A percentile compares a stretch with the other conserved stretches of the same genome.
These are phyloP conservation scores for Lepidotrigona ventralis DNA, from an alignment of 1,140 invertebrate genomes.

Conservation along the genomic window DNA sequence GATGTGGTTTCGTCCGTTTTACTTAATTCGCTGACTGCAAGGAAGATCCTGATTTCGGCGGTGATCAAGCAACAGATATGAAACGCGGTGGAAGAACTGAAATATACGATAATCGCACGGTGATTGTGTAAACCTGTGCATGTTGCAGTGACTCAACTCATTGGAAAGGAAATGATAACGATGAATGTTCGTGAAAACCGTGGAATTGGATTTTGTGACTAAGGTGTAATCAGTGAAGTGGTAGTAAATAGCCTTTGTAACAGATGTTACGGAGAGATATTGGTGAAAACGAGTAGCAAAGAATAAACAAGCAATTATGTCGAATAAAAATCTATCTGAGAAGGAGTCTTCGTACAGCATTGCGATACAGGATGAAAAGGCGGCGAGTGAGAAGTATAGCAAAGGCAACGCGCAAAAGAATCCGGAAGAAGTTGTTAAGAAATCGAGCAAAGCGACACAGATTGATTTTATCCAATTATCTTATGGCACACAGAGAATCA, in stretches of 20 bases:
- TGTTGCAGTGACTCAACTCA: neutral
- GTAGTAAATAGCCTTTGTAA: neutral
- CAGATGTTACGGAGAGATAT: neutral
- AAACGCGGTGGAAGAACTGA: neutral
- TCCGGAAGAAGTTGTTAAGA: slow-evolving; percentile 31
- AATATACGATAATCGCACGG: neutral
- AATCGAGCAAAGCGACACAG: slow-evolving; percentile 71
- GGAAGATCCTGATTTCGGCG: neutral
- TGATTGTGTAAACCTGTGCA: slow-evolving; percentile 30
- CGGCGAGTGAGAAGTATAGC: neutral
- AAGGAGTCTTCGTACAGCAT: neutral
- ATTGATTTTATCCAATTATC: slow-evolving; percentile 65
- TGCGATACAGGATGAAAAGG: slow-evolving; percentile 21
- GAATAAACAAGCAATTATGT: neutral
- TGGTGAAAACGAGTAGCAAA: neutral
- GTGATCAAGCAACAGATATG: neutral
- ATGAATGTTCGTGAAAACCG: slow-evolving; percentile 1
- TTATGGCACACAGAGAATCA: slow-evolving; percentile 52
- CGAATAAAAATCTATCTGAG: slow-evolving; percentile 10
- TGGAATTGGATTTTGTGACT: slow-evolving; percentile 26
- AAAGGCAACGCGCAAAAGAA: slow-evolving; percentile 14
- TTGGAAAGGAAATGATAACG: slow-evolving; percentile 28
- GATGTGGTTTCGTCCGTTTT: neutral
- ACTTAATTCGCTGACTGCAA: neutral
- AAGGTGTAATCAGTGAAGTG: neutral